Conservation (phyloP, 1,140 invertebrate genomes). For the Eciton burchellii region DNA sequence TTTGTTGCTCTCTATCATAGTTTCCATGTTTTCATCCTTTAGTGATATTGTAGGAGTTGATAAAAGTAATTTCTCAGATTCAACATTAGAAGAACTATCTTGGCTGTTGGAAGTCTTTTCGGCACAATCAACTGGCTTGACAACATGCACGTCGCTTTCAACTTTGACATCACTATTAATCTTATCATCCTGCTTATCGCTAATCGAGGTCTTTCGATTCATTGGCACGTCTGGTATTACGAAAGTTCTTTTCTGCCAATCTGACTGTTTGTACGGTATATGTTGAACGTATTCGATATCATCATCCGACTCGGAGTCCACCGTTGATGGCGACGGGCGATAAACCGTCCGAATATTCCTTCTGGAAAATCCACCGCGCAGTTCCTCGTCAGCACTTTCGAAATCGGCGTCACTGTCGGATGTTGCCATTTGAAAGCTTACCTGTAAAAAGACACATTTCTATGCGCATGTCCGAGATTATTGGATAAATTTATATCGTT, state of each 20-base stretch:
- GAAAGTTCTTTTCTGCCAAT: neutral
- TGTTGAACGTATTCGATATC: constrained; percentile 76
- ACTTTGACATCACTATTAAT: constrained; percentile 32
- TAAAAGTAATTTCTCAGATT: neutral
- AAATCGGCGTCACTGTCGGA: constrained; percentile 90
- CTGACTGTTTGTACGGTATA: neutral
- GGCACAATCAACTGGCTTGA: neutral
- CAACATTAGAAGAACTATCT: neutral
- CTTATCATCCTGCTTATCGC: constrained; percentile 26
- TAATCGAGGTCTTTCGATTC: neutral
- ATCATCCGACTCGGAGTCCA: constrained; percentile 88
- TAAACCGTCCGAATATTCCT: constrained; percentile 28
- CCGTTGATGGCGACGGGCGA: constrained; percentile 63
- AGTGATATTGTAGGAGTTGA: neutral
- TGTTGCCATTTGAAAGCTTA: constrained; percentile 86
- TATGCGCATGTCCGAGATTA: neutral
- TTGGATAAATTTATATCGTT: neutral
- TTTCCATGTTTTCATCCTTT: neutral
- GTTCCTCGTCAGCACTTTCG: constrained; percentile 89
- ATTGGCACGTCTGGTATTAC: neutral
- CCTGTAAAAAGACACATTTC: neutral
- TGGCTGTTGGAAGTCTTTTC: neutral
- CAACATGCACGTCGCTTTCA: neutral
- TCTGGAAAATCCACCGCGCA: constrained; percentile 58
- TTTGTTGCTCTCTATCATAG: neutral